Conservation (phyloP, 2,797 vertebrate species). For the Siniperca obscura region DNA sequence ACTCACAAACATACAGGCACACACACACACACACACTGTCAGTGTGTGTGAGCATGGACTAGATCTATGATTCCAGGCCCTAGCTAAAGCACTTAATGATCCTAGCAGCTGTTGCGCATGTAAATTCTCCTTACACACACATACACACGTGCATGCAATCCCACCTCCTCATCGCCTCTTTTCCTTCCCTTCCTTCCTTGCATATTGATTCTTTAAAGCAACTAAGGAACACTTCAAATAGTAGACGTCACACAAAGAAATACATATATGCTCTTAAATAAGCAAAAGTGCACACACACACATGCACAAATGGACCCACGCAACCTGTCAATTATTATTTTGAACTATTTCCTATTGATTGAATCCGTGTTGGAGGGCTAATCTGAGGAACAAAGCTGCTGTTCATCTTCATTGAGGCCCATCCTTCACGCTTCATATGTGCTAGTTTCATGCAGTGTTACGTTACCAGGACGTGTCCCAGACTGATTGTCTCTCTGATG, state of each 20-base stretch:
- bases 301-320: background rate
- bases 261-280: background rate
- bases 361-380: conserved; percentile 15
- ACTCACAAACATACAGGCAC: conserved; percentile 44
- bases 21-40: conserved; percentile 40
- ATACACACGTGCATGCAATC: conserved; percentile 29
- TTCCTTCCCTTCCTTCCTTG: conserved; percentile 8
- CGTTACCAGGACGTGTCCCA: conserved; percentile 51
- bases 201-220: conserved; percentile 10
- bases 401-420: conserved; percentile 34
- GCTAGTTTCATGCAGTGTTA: conserved; percentile 44
- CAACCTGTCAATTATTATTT: conserved; percentile 50
- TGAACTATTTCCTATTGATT: conserved; percentile 40
- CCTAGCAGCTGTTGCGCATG: conserved; percentile 83
- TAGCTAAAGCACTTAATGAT: conserved; percentile 77
- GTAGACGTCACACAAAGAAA: background rate
- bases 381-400: conserved; percentile 42
- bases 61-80: conserved; percentile 64
- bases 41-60: conserved; percentile 49
- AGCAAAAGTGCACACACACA: background rate
- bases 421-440: conserved; percentile 35
- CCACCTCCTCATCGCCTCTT: conserved; percentile 34
- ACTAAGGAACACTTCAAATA: background rate
- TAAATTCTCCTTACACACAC: conserved; percentile 62
- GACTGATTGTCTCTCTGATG: conserved; percentile 31